Percentiles rank a stretch among this genome's conserved stretches.
Conservation (phyloP, 2,797 vertebrate species). For the Pseudomugil gertrudae region DNA sequence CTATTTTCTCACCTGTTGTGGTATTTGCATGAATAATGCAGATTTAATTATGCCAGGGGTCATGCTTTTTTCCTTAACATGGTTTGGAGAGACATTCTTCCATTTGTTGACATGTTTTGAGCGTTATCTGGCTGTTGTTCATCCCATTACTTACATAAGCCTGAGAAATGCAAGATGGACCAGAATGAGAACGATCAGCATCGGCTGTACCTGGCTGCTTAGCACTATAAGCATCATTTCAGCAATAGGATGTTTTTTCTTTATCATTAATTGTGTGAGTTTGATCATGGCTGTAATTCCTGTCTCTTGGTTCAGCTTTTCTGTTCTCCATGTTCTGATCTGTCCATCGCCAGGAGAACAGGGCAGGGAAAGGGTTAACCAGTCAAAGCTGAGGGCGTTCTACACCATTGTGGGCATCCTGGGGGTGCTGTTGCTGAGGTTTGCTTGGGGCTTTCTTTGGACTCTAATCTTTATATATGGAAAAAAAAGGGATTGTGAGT, state of each 20-base stretch:
- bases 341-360: not conserved
- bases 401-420: not conserved
- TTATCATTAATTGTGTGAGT: not conserved
- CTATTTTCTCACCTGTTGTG: not conserved
- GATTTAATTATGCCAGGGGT: not conserved
- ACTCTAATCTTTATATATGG: fast-evolving
- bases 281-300: not conserved
- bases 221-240: not conserved
- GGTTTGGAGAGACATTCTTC: not conserved
- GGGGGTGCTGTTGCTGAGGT: not conserved
- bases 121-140: constrained; percentile 19
- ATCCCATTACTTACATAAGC: constrained; percentile 10
- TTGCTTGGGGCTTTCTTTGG: fast-evolving
- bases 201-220: not conserved
- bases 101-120: constrained; percentile 20
- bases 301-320: not conserved
- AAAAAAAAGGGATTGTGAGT: not conserved
- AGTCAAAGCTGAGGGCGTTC: not conserved
- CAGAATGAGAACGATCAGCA: not conserved
- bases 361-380: not conserved
- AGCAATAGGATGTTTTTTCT: fast-evolving
- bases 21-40: not conserved
- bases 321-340: not conserved
- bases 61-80: not conserved
- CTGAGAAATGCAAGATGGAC: not conserved